Percentiles rank a stretch among this genome's conserved stretches.
phyloP scores from a whole-genome alignment of 2,797 vertebrate genomes.

The Lerista edwardsae region DNA sequence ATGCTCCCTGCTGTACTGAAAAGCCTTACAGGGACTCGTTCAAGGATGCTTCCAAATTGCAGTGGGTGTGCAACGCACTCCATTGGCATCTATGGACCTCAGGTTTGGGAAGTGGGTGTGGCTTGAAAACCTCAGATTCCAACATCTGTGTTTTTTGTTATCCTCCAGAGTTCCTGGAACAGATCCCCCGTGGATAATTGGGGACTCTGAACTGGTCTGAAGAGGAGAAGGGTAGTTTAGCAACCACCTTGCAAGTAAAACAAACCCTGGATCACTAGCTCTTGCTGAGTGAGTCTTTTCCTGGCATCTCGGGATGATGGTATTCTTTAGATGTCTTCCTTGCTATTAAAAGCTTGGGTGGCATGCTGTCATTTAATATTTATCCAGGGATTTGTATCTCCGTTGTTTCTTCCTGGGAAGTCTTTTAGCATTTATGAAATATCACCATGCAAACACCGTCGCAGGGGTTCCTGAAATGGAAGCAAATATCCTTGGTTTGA shows the following conservation, averaged over 20 bases:
- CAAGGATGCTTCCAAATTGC: too few relatives aligned
- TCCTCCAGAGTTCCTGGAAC: too few relatives aligned
- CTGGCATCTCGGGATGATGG: conserved; percentile 9
- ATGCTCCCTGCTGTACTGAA: too few relatives aligned
- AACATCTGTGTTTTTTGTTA: too few relatives aligned
- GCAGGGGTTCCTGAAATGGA: conserved; percentile 8
- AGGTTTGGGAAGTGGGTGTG: too few relatives aligned
- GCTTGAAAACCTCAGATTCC: too few relatives aligned
- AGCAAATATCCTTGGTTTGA: conserved; percentile 21
- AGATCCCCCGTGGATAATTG: too few relatives aligned
- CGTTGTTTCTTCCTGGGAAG: neutral
- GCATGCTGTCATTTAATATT: conserved; percentile 29
- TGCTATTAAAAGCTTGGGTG: conserved; percentile 13
- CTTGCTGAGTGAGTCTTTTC: neutral
- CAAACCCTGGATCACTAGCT: neutral
- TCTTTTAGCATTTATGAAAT: conserved; percentile 31
- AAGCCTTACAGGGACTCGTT: too few relatives aligned
- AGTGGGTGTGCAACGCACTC: too few relatives aligned
- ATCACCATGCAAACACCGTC: conserved; percentile 10
- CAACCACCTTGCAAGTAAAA: neutral
- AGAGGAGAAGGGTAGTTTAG: neutral
- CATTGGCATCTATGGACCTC: too few relatives aligned
- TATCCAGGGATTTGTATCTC: conserved; percentile 18
- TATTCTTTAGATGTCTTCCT: conserved; percentile 16
- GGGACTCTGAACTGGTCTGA: neutral